Conservation (phyloP, 64 coral and sea anemone species). For the Montipora cactus region DNA sequence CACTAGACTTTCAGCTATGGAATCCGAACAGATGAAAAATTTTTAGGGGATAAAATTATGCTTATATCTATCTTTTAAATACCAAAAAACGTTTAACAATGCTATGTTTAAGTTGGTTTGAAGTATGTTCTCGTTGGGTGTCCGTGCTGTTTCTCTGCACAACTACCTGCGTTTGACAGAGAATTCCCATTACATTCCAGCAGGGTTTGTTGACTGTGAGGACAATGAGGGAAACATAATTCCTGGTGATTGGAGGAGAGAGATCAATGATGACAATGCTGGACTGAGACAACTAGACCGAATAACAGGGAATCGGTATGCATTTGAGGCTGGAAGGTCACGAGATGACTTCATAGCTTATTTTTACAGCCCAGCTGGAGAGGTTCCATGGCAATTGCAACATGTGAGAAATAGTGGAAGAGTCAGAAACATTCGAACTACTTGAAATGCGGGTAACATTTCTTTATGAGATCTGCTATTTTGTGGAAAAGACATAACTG, state of each 20-base stretch:
- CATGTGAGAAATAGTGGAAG: slow-evolving; percentile 30
- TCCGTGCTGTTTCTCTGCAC: slow-evolving; percentile 19
- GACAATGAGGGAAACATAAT: slow-evolving; percentile 21
- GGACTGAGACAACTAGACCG: background rate
- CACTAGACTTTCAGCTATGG: no score
- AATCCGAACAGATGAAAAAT: no score
- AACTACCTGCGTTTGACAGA: slow-evolving; percentile 66
- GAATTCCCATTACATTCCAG: slow-evolving; percentile 31
- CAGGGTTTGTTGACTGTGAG: slow-evolving; percentile 34
- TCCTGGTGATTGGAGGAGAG: slow-evolving; percentile 61
- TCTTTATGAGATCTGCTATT: no score
- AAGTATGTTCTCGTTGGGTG: no score
- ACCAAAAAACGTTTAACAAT: no score
- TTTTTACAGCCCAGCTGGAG: slow-evolving; percentile 12
- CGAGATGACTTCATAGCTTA: slow-evolving; percentile 3
- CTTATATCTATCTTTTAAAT: no score
- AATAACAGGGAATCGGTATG: slow-evolving; percentile 10
- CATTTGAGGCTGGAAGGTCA: slow-evolving; percentile 27
- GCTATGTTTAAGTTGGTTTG: no score
- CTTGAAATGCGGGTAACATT: no score
- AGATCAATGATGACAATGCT: background rate
- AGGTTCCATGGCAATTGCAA: slow-evolving; percentile 27
- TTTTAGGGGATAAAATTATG: no score
- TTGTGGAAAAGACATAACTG: no score
- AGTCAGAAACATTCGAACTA: background rate